Evolutionary conservation across 2,888 invertebrate genomes (phyloP), one percentile per base, ranked within the genome.

Genomic region (Euproctis similis): DNA sequence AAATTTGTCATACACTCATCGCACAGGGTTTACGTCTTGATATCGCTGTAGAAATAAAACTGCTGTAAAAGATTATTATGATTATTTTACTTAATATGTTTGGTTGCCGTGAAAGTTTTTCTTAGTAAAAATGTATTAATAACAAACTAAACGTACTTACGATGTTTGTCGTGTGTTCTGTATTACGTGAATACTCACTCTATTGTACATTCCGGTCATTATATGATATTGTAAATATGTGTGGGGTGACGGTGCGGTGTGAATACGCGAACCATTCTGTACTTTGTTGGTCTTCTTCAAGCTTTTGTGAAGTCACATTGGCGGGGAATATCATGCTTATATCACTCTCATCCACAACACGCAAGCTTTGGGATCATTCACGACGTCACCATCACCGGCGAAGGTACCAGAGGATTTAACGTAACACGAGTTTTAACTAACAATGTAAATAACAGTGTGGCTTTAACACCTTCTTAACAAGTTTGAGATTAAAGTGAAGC

Each of bases 311-410:
- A 50, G 40, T 53, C 50, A 46, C 55, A 28, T 44, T 42, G 30
- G 57, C 42, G 33, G 46, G 35, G 53, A 34, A 44, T n/a, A n/a
- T 68, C 69, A 65, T 58, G 59, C 64, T 66, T 65, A 8, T 12
- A 13, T 23, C 12, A 23, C 23, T 6, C 12, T n/a, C n/a, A n/a
- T n/a, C n/a, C n/a, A n/a, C n/a, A 4, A 12, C 23, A 12, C 22
- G 7, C 23, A 12, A 12, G 12, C 3, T 12, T n/a, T 23, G 13
- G 12, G 23, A 12, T 12, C 23, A 23, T 4, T 6, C 23, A 24
- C 39, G 34, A 35, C 36, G 26, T 35, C 28, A 23, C 36, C 30
- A 27, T 30, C 33, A 30, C 27, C n/a, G 29, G 28, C 11, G 31
- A 24, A 19, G 21, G 31, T 38, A 33, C 50, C 39, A 26, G 23